These are phyloP conservation scores for Drosophila ohnishii DNA, from an alignment of 1,140 invertebrate genomes.

Conservation along the genomic window DNA sequence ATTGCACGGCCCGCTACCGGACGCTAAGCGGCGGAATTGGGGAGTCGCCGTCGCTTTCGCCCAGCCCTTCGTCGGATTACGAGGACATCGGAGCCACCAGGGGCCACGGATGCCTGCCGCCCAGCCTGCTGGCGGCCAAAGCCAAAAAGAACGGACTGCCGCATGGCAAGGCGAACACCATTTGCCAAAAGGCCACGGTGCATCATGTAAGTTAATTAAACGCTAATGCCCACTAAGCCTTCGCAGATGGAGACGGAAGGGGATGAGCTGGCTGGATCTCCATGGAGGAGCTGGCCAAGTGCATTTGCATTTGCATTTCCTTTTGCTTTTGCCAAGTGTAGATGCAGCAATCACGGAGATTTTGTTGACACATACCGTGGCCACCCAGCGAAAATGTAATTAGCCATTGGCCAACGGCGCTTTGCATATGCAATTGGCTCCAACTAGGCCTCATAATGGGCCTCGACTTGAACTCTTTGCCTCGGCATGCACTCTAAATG, in stretches of 20 bases:
- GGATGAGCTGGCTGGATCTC: slow-evolving; percentile 2
- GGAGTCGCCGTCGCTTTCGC: slow-evolving; percentile 81
- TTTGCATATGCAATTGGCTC: slow-evolving; percentile 72
- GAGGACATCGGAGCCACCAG: slow-evolving; percentile 81
- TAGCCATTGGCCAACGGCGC: slow-evolving; percentile 58
- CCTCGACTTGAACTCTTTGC: slow-evolving; percentile 40
- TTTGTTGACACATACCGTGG: slow-evolving; percentile 56
- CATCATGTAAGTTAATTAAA: slow-evolving; percentile 83
- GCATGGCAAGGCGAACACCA: slow-evolving; percentile 81
- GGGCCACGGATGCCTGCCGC: slow-evolving; percentile 65
- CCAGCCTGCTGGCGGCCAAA: slow-evolving; percentile 72
- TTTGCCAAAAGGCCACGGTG: slow-evolving; percentile 83
- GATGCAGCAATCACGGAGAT: slow-evolving; percentile 28
- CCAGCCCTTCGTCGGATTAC: slow-evolving; percentile 83
- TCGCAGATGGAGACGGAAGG: neutral
- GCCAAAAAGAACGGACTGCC: slow-evolving; percentile 81
- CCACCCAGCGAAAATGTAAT: slow-evolving; percentile 66
- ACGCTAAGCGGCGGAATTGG: slow-evolving; percentile 82
- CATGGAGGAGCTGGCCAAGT: slow-evolving; percentile 8
- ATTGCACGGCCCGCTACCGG: slow-evolving; percentile 82
- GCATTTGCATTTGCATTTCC: slow-evolving; percentile 48
- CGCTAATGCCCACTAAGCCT: slow-evolving; percentile 28
- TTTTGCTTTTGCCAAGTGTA: slow-evolving; percentile 25
- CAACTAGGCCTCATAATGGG: slow-evolving; percentile 22
- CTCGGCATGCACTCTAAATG: slow-evolving; percentile 73